Evolutionary conservation across 2,113 vertebrate species (phyloP), one percentile per base, ranked within the genome.

Genomic region (rabbit (Oryctolagus cuniculus)): DNA sequence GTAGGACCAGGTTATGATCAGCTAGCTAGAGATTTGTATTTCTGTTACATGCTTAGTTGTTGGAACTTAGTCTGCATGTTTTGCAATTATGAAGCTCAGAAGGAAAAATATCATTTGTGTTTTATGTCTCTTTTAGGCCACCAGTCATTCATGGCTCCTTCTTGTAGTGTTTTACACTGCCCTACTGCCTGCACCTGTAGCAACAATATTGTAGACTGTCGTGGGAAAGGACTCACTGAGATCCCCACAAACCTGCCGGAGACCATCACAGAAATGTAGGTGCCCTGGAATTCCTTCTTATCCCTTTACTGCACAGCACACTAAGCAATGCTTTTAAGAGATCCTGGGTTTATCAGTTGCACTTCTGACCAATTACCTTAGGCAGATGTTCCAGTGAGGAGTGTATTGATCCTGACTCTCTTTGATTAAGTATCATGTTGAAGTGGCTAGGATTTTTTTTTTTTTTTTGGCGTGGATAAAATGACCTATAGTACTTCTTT

Each of bases 171-270:
- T 89, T 97, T 99, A 96, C 99, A 99, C 97, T 99, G 99, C 95
- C 99, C 99, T 0, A 88, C 99, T 78, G 99, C 99, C 11, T 99
- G 99, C 98, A 99, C 99, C 95, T 99, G 99, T 96, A 99, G 99
- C 97, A 99, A 99, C 98, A 99, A 99, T 96, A 99, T 99, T 1
- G 99, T 99, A 90, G 99, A 99, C 98, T 99, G 99, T 96, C 98
- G 99, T 97, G 99, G 99, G 79, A 99, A 99, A 92, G 99, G 99
- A 58, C 98, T 99, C 80, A 98, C 99, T 10, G 99, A 99, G 94
- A 99, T 99, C 94, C 99, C 99, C 94, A 99, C 99, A 2, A 99
- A 99, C 96, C 99, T 99, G 69, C 99, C 99, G 4, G 99, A 99
- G 98, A 99, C 99, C 80, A 99, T 99, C 97, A 99, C 99, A 24